Evolutionary conservation across 1,140 invertebrate species (phyloP), one percentile per base, ranked within the genome.

Genomic region (Drosophila truncata): DNA sequence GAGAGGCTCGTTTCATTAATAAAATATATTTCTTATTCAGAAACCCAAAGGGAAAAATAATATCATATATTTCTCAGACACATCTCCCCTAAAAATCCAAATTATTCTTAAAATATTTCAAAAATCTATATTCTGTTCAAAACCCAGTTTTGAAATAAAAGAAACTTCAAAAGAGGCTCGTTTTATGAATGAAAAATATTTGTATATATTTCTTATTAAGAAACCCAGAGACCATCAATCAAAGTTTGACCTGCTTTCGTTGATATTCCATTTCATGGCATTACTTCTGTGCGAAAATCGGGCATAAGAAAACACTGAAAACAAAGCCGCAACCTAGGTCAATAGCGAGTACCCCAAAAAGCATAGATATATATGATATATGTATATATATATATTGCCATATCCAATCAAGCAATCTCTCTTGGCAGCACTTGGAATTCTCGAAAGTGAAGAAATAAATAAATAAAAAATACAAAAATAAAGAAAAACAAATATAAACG

Each of bases 241-340:
- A 54, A 54, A 10, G 13, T 35, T 16, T 54, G 50, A 54, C 50
- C 50, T 35, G 50, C 50, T 54, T 54, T 54, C 50, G 50, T 54
- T 23, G 18, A 54, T 54, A 54, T 35, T 54, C 31, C 47, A 49
- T 49, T 46, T 16, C 44, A 23, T 29, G 9, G 8, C 18, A 54
- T 54, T 54, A 35, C 50, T 35, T 54, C 18, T 35, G 50, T 23
- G 50, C 49, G 29, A 52, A 52, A 52, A 33, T 33, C 50, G 14
- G 13, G 18, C 50, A 52, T 9, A n/a, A 52, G 44, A 13, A 13
- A 6, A 35, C 31, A 13, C 8, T 13, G 18, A 33, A 25, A 67
- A 39, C 14, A 46, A 39, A 41, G 23, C 64, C 69, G 31, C 50
- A 75, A 73, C 72, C 72, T 75, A 75, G 72, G 72, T 75, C 72